Evolutionary conservation across 2,113 vertebrate genomes (phyloP).

Genomic region (Trematomus loennbergii): DNA sequence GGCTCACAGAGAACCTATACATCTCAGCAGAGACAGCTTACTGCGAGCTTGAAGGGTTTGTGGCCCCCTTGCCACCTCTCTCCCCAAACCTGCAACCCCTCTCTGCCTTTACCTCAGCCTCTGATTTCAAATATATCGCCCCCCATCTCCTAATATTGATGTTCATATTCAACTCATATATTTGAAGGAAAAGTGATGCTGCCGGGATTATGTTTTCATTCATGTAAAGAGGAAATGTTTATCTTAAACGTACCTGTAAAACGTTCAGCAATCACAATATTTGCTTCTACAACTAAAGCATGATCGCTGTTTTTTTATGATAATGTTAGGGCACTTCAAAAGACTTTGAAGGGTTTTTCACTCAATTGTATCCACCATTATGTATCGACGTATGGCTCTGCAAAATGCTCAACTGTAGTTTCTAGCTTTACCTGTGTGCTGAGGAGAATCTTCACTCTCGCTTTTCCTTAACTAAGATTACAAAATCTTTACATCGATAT

Average conservation of each 20-base stretch:
- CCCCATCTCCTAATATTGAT: neutral
- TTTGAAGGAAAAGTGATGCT: neutral
- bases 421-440: neutral
- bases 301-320: neutral
- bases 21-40: slow-evolving; percentile 58
- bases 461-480: neutral
- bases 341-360: neutral
- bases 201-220: slow-evolving; percentile 7
- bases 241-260: neutral
- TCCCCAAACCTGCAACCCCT: slow-evolving; percentile 25
- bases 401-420: neutral
- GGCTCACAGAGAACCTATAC: slow-evolving; percentile 59
- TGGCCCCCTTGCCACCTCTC: slow-evolving; percentile 53
- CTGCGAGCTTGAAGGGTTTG: slow-evolving; percentile 55
- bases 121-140: neutral
- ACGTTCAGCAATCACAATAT: neutral
- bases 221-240: slow-evolving; percentile 15
- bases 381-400: neutral
- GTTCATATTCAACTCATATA: neutral
- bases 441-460: neutral
- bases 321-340: neutral
- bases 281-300: neutral
- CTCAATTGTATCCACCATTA: neutral
- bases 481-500: neutral
- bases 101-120: slow-evolving; percentile 29